Base-by-base conservation (phyloP, 53 echinoderm and acorn worm species). In the Stichopus horrens region DNA sequence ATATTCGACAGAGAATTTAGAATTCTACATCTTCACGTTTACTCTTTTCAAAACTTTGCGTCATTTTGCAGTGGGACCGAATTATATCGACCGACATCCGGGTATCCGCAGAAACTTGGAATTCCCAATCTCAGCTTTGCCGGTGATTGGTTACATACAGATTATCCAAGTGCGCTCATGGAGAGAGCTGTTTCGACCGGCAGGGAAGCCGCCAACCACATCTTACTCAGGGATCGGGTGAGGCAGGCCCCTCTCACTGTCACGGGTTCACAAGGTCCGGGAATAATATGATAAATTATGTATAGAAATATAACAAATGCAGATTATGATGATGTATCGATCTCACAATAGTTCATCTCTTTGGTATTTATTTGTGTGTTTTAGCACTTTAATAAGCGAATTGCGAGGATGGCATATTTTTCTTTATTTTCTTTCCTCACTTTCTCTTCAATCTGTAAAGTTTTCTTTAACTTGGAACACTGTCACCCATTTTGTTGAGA, bases 171-270 rank as follows among this genome's bases (percentile, higher is more conserved):
- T 11, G 96, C 94, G 5, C 83, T 99, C 55, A 99, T 99, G 92
- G 99, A 99, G 91, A 89, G 96, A 20, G 92, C 96, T 75, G 93
- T 99, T 16, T 94, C 96, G 7, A 99, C 99, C 5, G 99, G 98
- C 6, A 86, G 94, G 71, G 84, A 96, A 83, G 99, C 99, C 75
- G 99, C 99, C 93, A 99, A 99, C 90, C 96, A 96, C 65, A 90
- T 99, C n/a, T 90, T 99, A 53, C 71, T 96, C 10, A 60, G 88
- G 18, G 96, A 99, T 90, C 96, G 88, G 85, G 93, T 99, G 82
- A 91, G 85, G 54, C 95, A 98, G 73, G 93, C 85, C 7, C 22
- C 94, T 5, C 67, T 94, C n/a, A 88, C 79, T n/a, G 94, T 94
- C 9, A 93, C 94, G 4, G 90, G 87, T 57, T 88, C 88, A 4